Evolutionary conservation across 1,140 invertebrate genomes (phyloP), one percentile per base, ranked within the genome.

Genomic region (Drosophila bifasciata): DNA sequence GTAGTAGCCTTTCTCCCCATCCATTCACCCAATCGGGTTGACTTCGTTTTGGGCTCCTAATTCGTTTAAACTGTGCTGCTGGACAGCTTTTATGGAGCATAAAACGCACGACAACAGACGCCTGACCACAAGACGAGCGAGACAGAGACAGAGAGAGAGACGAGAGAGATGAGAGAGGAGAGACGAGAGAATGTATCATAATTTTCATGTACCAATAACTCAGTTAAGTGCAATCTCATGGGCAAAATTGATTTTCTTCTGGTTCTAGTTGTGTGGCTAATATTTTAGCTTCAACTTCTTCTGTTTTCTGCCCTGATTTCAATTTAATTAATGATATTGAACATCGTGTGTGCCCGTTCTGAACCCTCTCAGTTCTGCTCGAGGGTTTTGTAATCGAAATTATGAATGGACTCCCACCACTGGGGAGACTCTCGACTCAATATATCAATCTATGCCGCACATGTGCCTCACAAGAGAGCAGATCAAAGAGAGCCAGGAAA

Each of bases 171-270:
- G 45, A 44, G 56, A 48, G 48, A 41, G 36, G 39, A 16, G 48
- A 53, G 48, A 16, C 43, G 16, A 59, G 55, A 80, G 68, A 64
- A 76, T 81, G 69, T 81, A 85, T 86, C 84, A 88, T 86, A 77
- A 81, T 86, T 85, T 86, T 86, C 81, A 85, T 85, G 81, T 86
- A 81, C 81, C 81, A 88, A 85, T 85, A 85, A 85, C 69, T 85
- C 83, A 58, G 41, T 46, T 85, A 85, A 85, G 77, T 74, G 66
- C 70, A 71, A 61, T 70, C 71, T 80, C 76, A 86, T 84, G 83
- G 84, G 68, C 69, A 63, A 86, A 85, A 85, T 88, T 85, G 83
- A 88, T 88, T 85, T 85, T 74, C 46, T 57, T 62, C 48, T 44
- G 25, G 41, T 50, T 51, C 45, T 76, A 59, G 51, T 52, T 76